Conservation (phyloP, 2,113 vertebrate species). For the Limnothrissa miodon region DNA sequence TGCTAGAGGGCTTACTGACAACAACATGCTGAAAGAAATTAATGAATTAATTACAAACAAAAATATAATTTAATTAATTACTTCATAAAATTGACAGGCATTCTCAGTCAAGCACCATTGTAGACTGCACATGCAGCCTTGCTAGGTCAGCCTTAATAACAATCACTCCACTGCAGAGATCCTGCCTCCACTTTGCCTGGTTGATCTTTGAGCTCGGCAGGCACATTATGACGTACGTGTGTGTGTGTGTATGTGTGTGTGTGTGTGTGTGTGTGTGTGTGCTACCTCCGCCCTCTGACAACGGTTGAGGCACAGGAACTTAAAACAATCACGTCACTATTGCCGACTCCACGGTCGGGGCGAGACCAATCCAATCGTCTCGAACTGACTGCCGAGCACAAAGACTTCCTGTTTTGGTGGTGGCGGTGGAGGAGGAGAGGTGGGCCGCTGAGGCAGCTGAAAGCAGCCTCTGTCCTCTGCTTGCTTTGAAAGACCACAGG, state of each 20-base stretch:
- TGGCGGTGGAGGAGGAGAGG: background rate
- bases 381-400: background rate
- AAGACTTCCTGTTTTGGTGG: constrained; percentile 4
- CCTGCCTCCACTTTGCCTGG: background rate
- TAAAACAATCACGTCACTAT: constrained; percentile 6
- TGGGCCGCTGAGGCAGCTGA: background rate
- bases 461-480: constrained; percentile 7
- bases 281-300: background rate
- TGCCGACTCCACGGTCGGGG: background rate
- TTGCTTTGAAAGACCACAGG: background rate
- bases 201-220: background rate
- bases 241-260: constrained; percentile 8
- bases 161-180: background rate
- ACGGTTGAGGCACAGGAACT: constrained; percentile 11
- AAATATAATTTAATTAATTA: background rate
- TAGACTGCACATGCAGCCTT: background rate
- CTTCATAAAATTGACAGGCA: background rate
- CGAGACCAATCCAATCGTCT: constrained; percentile 8
- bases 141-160: background rate
- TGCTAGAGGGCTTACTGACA: background rate
- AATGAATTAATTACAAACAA: background rate
- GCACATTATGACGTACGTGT: background rate
- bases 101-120: background rate
- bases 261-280: background rate
- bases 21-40: constrained; percentile 55